phyloP scores from a whole-genome alignment of 2,797 vertebrate species.

The Betta splendens region DNA sequence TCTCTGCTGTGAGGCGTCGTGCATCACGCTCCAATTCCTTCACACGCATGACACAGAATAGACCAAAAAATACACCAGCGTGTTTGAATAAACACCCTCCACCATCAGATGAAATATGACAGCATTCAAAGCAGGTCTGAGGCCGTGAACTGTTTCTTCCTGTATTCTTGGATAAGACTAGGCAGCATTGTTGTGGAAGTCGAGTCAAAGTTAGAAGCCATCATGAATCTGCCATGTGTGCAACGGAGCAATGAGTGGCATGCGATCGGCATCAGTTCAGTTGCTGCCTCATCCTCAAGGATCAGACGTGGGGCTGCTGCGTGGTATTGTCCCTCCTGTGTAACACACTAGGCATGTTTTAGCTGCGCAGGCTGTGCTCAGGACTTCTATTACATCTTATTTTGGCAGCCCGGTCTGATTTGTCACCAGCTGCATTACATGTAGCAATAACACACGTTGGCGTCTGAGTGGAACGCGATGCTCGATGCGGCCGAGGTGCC shows the following conservation, averaged over 20 bases:
- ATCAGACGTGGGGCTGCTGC: no score
- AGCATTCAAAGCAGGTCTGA: slow-evolving; percentile 2
- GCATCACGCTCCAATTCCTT: not conserved
- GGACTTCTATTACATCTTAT: slow-evolving; percentile 29
- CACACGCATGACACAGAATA: no score
- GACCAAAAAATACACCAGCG: no score
- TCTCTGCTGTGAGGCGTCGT: slow-evolving; percentile 2
- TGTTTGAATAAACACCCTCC: no score
- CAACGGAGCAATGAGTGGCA: slow-evolving; percentile 61
- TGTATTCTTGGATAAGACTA: slow-evolving; percentile 13
- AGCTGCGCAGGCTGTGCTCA: not conserved
- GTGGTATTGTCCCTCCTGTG: slow-evolving; percentile 14
- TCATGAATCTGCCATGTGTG: slow-evolving; percentile 4
- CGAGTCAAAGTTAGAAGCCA: slow-evolving; percentile 13
- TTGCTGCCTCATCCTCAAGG: no score
- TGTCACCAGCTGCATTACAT: slow-evolving; percentile 23
- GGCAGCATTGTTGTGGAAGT: slow-evolving; percentile 41
- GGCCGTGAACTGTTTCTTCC: slow-evolving; percentile 13
- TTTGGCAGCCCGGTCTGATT: slow-evolving; percentile 2
- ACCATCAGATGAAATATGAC: no score
- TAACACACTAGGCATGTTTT: slow-evolving; percentile 22
- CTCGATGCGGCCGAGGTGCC: not conserved
- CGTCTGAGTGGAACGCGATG: slow-evolving; percentile 13
- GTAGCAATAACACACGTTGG: slow-evolving; percentile 8
- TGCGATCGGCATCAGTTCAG: slow-evolving; percentile 37